These are phyloP conservation scores for Diplolepis rosae DNA, from an alignment of 2,888 invertebrate genomes.

Conservation along the genomic window DNA sequence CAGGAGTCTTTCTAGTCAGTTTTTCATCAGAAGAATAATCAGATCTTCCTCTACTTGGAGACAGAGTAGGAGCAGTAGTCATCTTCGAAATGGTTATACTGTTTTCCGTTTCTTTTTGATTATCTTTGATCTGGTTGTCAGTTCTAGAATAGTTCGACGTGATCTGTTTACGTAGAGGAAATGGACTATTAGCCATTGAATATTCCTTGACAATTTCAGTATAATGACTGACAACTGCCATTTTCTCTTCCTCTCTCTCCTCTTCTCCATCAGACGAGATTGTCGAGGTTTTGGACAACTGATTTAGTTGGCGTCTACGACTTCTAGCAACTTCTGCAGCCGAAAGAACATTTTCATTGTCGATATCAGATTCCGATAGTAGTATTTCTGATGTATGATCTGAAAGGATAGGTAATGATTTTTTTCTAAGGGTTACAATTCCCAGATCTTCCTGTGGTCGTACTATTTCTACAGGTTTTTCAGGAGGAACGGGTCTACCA, in stretches of 20 bases:
- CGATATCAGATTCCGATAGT: conserved; percentile 64
- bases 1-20: not conserved
- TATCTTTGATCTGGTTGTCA: conserved; percentile 40
- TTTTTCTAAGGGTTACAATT: conserved; percentile 65
- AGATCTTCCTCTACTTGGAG: conserved; percentile 2
- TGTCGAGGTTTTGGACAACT: conserved; percentile 52
- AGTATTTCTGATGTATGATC: conserved; percentile 56
- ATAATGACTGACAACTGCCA: conserved; percentile 83
- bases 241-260: conserved; percentile 63
- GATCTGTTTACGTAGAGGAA: conserved; percentile 35
- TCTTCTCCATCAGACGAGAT: conserved; percentile 61
- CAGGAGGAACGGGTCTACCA: conserved; percentile 66
- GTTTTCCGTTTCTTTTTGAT: not conserved
- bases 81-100: not conserved
- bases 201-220: conserved; percentile 86
- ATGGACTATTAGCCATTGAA: conserved; percentile 67
- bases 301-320: conserved; percentile 63
- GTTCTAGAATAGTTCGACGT: conserved; percentile 45
- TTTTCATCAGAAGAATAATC: conserved; percentile 10
- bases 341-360: conserved; percentile 67
- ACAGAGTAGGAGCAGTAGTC: not conserved
- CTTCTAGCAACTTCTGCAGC: conserved; percentile 71
- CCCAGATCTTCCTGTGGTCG: conserved; percentile 31
- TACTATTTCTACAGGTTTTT: conserved; percentile 61
- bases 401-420: conserved; percentile 58